A percentile compares a stretch with the other conserved stretches of the same genome.
phyloP scores from a whole-genome alignment of 2,888 invertebrate species.

The Meta bourneti region DNA sequence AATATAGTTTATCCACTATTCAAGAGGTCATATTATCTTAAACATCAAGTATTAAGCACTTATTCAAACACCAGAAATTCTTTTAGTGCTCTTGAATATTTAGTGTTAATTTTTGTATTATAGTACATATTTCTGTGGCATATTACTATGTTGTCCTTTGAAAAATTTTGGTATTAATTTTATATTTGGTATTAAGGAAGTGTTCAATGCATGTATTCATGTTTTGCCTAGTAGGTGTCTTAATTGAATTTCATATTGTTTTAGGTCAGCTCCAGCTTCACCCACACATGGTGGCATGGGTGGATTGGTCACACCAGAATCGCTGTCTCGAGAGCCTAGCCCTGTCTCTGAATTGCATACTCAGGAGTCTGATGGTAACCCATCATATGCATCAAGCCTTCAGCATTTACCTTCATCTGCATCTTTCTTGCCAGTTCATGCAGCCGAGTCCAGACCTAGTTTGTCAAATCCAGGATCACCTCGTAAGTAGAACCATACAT shows the following conservation, averaged over 20 bases:
- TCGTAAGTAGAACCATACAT: constrained; percentile 20
- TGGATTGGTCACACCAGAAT: constrained; percentile 91
- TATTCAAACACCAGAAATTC: too few species aligned
- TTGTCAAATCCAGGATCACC: constrained; percentile 70
- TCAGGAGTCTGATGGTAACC: constrained; percentile 57
- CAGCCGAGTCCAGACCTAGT: constrained; percentile 48
- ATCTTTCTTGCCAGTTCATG: constrained; percentile 55
- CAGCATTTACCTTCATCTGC: constrained; percentile 47
- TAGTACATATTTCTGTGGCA: too few species aligned
- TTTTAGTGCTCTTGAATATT: too few species aligned
- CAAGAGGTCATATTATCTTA: too few species aligned
- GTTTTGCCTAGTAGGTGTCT: too few species aligned
- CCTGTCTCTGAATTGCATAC: constrained; percentile 85
- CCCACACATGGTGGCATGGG: constrained; percentile 83
- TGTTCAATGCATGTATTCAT: too few species aligned
- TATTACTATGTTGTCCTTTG: too few species aligned
- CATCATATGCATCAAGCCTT: constrained; percentile 44
- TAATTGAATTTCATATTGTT: neutral
- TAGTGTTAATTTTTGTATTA: too few species aligned
- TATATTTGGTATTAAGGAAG: too few species aligned
- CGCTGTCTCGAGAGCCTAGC: constrained; percentile 93
- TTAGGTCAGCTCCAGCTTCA: constrained; percentile 78
- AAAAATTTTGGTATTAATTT: too few species aligned
- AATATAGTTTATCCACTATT: too few species aligned
- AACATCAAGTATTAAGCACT: too few species aligned